Base-by-base conservation (phyloP, 2,113 vertebrate species). In the Sinocyclocheilus maitianheensis region DNA sequence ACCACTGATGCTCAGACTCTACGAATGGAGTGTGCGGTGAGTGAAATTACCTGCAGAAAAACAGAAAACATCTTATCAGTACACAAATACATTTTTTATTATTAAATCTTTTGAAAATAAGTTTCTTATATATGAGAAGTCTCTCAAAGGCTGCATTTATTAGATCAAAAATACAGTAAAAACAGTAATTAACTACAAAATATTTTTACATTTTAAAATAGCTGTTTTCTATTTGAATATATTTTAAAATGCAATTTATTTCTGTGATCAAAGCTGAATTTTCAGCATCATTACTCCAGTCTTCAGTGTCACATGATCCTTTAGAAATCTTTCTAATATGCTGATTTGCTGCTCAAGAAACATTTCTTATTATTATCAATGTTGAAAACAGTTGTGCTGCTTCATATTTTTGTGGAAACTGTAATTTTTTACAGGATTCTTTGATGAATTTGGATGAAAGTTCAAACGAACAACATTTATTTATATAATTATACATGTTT, bases 1-100 rank as follows among this genome's bases (percentile, higher is more conserved):
- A 94, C 91, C 60, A 95, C 94, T 0, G 84, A 91, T 4, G 76
- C 92, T 0, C 83, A 90, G 58, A 93, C 91, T 0, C 92, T 98
- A 3, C 89, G 43, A 12, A 92, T 99, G 63, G 89, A 83, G 10
- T 99, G 97, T 77, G 92, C 93, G 0, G 97, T 99, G 85, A 97
- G 53, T 55, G 53, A 55, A 55, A 55, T 4, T 18, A 5, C 53
- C 14, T 55, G 53, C 53, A 55, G 53, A 16, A 97, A 96, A 46
- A 18, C 46, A 77, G 30, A 53, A 67, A 85, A 71, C 12, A 24
- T 63, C 48, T 0, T 48, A 24, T 26, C 24, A 62, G 22, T 30
- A 16, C 5, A 30, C 63, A 30, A 14, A 6, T 12, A 24, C 63
- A 30, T 26, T 58, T 58, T 58, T 3, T 34, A 34, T 34, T 34